These are phyloP conservation scores for Stichodactyla helianthus DNA, from an alignment of 64 coral and sea anemone species.

Conservation along the genomic window DNA sequence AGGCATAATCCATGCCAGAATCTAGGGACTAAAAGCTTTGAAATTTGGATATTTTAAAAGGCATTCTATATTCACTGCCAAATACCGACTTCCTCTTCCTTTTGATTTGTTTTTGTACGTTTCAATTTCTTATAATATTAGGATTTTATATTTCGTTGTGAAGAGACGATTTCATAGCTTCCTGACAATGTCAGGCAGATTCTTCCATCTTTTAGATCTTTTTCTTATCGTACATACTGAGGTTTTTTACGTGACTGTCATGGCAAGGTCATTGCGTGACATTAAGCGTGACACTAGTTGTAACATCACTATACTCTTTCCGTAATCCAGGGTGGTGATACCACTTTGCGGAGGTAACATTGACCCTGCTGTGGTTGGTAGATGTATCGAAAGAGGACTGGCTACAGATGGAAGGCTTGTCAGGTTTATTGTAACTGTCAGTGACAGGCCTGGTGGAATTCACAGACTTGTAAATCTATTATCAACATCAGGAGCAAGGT, in stretches of 20 bases:
- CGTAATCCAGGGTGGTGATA: not conserved
- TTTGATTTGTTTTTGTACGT: too few relatives aligned
- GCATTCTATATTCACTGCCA: too few relatives aligned
- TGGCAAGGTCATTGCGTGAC: not conserved
- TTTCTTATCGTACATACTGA: not conserved
- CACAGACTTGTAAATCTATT: constrained; percentile 15
- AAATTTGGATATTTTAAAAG: too few relatives aligned
- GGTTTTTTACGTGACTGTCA: not conserved
- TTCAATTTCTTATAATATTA: too few relatives aligned
- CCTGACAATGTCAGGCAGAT: too few relatives aligned
- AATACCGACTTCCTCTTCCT: too few relatives aligned
- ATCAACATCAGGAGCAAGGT: constrained; percentile 35
- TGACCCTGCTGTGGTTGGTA: constrained; percentile 43
- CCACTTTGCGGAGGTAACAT: constrained; percentile 54
- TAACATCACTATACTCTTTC: not conserved
- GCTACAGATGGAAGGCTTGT: constrained; percentile 35
- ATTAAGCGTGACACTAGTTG: not conserved
- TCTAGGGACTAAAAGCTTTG: too few relatives aligned
- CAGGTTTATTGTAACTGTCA: constrained; percentile 38
- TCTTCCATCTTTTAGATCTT: too few relatives aligned
- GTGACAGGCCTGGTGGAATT: constrained; percentile 48
- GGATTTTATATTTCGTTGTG: too few relatives aligned
- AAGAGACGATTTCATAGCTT: too few relatives aligned
- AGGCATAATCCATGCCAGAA: too few relatives aligned
- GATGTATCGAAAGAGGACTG: constrained; percentile 46